These are phyloP conservation scores for Lasiurus cinereus DNA, from an alignment of 2,113 vertebrate genomes.

Conservation along the genomic window DNA sequence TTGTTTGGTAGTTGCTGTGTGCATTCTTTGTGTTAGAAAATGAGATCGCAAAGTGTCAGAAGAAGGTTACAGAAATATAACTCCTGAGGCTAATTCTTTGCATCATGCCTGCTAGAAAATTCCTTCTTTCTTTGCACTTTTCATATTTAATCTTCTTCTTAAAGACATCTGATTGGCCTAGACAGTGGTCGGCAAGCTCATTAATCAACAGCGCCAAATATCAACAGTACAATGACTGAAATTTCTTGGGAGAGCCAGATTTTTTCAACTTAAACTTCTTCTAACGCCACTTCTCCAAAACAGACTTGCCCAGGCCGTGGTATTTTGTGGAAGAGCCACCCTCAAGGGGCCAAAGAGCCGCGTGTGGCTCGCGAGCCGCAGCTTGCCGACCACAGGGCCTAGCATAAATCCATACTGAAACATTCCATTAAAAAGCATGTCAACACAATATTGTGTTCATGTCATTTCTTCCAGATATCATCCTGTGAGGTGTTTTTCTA, in stretches of 20 bases:
- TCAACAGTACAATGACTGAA: too few species aligned
- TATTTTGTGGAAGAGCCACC: too few species aligned
- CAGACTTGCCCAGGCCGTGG: too few species aligned
- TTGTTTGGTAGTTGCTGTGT: background rate
- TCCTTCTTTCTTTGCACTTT: conserved; percentile 60
- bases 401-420: conserved; percentile 60
- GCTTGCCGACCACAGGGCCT: background rate
- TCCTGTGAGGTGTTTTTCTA: conserved; percentile 79
- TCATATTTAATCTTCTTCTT: conserved; percentile 63
- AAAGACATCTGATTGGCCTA: background rate
- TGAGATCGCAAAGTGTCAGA: background rate
- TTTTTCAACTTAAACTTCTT: too few species aligned
- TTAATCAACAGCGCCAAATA: too few species aligned
- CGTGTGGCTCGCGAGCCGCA: too few species aligned
- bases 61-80: conserved; percentile 27
- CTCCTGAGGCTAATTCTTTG: background rate
- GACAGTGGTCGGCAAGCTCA: too few species aligned
- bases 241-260: too few species aligned
- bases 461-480: conserved; percentile 77
- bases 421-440: conserved; percentile 60
- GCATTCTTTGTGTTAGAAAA: conserved; percentile 28
- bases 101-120: background rate
- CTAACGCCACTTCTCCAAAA: too few species aligned
- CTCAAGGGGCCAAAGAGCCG: too few species aligned
- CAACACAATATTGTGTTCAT: conserved; percentile 58